These are phyloP conservation scores for Coregonus suidteri DNA, from an alignment of 2,797 vertebrate genomes.

Conservation along the genomic window DNA sequence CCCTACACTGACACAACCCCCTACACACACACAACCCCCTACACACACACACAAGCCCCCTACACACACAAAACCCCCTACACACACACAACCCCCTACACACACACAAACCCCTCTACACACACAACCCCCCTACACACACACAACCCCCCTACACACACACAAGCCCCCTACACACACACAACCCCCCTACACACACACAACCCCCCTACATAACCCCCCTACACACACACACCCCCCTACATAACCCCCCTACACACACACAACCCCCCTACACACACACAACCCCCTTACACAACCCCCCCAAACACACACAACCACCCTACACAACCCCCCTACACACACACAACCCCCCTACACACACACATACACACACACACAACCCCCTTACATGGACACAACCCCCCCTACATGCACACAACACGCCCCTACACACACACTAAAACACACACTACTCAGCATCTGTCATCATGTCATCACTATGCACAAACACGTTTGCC, in stretches of 20 bases:
- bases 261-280: too few species aligned
- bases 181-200: too few species aligned
- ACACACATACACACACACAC: constrained; percentile 17
- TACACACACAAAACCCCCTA: constrained; percentile 7
- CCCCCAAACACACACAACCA: too few species aligned
- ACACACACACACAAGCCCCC: too few species aligned
- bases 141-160: constrained; percentile 9
- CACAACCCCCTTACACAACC: too few species aligned
- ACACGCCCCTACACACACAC: constrained; percentile 11
- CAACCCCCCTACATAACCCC: too few species aligned
- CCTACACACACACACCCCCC: too few species aligned
- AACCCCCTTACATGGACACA: constrained; percentile 14
- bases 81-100: not conserved
- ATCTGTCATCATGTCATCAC: constrained; percentile 63
- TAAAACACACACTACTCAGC: constrained; percentile 30
- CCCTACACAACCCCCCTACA: too few species aligned
- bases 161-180: constrained; percentile 8
- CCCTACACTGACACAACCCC: too few species aligned
- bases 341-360: not conserved
- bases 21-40: too few species aligned
- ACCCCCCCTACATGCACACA: constrained; percentile 12
- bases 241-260: too few species aligned
- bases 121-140: constrained; percentile 6
- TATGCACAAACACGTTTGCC: constrained; percentile 59
- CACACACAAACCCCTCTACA: constrained; percentile 8